Evolutionary conservation across 2,113 vertebrate species (phyloP).

Genomic region (Nerophis ophidion): DNA sequence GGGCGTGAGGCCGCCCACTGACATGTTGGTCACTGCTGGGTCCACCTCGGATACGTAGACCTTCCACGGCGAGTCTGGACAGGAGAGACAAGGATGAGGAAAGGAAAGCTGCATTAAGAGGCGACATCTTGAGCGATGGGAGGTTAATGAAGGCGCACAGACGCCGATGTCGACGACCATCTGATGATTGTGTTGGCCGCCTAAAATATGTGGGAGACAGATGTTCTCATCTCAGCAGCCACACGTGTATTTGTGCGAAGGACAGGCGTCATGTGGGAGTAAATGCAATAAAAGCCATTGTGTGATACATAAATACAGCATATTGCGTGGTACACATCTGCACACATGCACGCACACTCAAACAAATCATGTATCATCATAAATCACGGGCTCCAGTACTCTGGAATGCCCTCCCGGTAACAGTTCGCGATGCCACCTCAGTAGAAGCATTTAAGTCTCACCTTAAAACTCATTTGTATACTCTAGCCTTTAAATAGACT

Average conservation of each 20-base stretch:
- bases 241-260: conserved; percentile 12
- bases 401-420: no score
- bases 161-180: conserved; percentile 23
- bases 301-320: conserved; percentile 23
- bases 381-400: no score
- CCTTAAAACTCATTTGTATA: no score
- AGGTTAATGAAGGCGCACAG: conserved; percentile 26
- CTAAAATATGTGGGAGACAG: conserved; percentile 29
- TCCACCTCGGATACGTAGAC: conserved; percentile 83
- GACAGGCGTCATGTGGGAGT: conserved; percentile 10
- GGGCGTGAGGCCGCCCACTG: conserved; percentile 85
- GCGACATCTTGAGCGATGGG: conserved; percentile 6
- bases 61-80: conserved; percentile 93
- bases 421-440: no score
- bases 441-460: no score
- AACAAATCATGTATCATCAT: no score
- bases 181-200: conserved; percentile 28
- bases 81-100: conserved; percentile 12
- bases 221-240: conserved; percentile 27
- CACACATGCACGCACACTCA: neutral
- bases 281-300: conserved; percentile 16
- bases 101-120: neutral
- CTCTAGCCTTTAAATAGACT: no score
- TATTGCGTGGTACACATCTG: conserved; percentile 1
- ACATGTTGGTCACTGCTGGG: conserved; percentile 70